Conservation (phyloP, 2,888 invertebrate species). For the Dicycla oo region DNA sequence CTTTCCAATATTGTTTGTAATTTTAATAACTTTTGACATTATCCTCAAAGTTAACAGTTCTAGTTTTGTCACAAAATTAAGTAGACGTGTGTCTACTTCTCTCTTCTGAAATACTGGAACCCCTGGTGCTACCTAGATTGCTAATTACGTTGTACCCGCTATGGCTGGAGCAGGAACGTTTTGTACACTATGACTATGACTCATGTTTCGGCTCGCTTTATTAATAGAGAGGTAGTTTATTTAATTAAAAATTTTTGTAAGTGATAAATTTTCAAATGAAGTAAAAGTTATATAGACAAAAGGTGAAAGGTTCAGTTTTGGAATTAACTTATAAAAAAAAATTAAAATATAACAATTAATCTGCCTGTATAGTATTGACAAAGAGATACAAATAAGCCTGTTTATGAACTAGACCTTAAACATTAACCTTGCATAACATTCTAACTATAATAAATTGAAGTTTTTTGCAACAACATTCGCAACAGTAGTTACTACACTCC, state of each 20-base stretch:
- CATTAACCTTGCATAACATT: not conserved
- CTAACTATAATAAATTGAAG: not conserved
- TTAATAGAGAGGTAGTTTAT: not conserved
- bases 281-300: not conserved
- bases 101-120: constrained; percentile 28
- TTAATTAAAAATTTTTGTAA: constrained; percentile 5
- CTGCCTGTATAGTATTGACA: not conserved
- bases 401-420: not conserved
- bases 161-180: constrained; percentile 16
- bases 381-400: not conserved
- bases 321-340: not conserved
- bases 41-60: constrained; percentile 20
- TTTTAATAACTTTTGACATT: constrained; percentile 28
- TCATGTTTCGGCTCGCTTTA: constrained; percentile 4
- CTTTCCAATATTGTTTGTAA: constrained; percentile 41
- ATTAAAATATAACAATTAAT: not conserved
- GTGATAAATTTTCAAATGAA: not conserved
- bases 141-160: constrained; percentile 43
- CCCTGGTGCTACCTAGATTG: constrained; percentile 34
- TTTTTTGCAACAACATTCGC: constrained; percentile 5
- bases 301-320: not conserved
- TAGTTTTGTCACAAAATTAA: constrained; percentile 27
- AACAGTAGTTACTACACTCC: constrained; percentile 3
- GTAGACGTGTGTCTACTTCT: constrained; percentile 19
- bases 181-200: constrained; percentile 16